Percentiles rank a stretch among this genome's conserved stretches.
Evolutionary conservation across 2,797 vertebrate species (phyloP).

Genomic region (Coranthus polyacanthus): DNA sequence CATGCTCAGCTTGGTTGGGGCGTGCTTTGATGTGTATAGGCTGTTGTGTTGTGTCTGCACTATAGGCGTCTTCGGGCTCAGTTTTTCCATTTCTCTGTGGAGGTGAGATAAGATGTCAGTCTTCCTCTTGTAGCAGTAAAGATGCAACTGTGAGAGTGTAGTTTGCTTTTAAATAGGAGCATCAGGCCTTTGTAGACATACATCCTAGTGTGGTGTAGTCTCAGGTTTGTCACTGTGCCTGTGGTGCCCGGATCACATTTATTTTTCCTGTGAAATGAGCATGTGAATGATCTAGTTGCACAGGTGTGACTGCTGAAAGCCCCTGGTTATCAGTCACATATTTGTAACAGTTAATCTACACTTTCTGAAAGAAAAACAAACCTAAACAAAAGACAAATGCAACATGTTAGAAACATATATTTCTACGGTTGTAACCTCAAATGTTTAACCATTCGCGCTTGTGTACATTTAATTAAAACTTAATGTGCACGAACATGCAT

Average conservation of each 20-base stretch:
- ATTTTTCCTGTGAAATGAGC: conserved; percentile 6
- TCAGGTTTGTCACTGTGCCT: conserved; percentile 29
- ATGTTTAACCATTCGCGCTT: neutral
- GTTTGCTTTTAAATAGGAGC: conserved; percentile 56
- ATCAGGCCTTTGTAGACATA: conserved; percentile 43
- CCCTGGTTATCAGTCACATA: neutral
- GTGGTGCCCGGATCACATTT: conserved; percentile 11
- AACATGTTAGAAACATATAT: neutral
- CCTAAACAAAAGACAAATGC: neutral
- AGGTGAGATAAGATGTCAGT: conserved; percentile 76
- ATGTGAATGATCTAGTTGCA: conserved; percentile 11
- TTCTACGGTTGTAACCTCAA: neutral
- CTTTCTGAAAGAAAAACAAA: neutral
- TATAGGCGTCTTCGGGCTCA: conserved; percentile 69
- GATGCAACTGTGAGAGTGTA: conserved; percentile 48
- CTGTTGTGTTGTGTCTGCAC: conserved; percentile 81
- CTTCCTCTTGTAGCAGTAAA: conserved; percentile 66
- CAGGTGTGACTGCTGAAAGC: neutral
- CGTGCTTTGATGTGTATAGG: conserved; percentile 80
- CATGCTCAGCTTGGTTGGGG: conserved; percentile 73
- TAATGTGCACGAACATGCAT: conserved; percentile 15
- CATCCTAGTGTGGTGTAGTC: conserved; percentile 7
- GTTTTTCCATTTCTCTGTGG: conserved; percentile 72
- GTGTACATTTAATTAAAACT: conserved; percentile 5
- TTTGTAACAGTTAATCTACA: conserved; percentile 1